These are phyloP conservation scores for Takifugu rubripes DNA, from an alignment of 2,797 vertebrate species.

Conservation along the genomic window DNA sequence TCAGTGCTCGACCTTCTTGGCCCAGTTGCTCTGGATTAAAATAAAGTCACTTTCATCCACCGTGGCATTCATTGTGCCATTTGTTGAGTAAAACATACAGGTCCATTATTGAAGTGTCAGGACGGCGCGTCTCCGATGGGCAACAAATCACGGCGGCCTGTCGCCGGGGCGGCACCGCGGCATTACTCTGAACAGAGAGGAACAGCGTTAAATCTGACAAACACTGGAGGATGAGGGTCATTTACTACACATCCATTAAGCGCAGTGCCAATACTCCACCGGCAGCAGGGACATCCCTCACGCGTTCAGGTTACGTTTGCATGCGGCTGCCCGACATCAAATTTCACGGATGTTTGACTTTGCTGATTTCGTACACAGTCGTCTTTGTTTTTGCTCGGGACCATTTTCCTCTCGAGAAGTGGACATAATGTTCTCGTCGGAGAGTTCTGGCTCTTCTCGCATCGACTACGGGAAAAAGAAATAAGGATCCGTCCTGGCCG, in stretches of 20 bases:
- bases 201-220: conserved; percentile 72
- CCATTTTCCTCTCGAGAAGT: no score
- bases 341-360: conserved; percentile 5
- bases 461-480: no score
- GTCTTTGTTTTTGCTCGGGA: no score
- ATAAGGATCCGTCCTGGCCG: no score
- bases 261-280: conserved; percentile 67
- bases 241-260: conserved; percentile 78
- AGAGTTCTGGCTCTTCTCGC: no score
- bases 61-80: conserved; percentile 65
- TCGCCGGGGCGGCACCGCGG: conserved; percentile 58
- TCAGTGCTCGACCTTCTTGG: conserved; percentile 79
- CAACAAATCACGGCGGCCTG: conserved; percentile 72
- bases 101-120: conserved; percentile 74
- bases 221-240: conserved; percentile 66
- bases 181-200: conserved; percentile 71
- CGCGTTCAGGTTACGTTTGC: conserved; percentile 18
- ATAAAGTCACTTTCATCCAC: conserved; percentile 62
- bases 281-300: conserved; percentile 46
- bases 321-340: conserved; percentile 21
- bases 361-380: conserved; percentile 4
- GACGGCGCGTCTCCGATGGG: conserved; percentile 59
- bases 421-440: no score
- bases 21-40: conserved; percentile 76
- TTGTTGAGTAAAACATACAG: conserved; percentile 71